A percentile compares a stretch with the other conserved stretches of the same genome.
Evolutionary conservation across 2,888 invertebrate species (phyloP).

Genomic region (Leptarthrus brevirostris): DNA sequence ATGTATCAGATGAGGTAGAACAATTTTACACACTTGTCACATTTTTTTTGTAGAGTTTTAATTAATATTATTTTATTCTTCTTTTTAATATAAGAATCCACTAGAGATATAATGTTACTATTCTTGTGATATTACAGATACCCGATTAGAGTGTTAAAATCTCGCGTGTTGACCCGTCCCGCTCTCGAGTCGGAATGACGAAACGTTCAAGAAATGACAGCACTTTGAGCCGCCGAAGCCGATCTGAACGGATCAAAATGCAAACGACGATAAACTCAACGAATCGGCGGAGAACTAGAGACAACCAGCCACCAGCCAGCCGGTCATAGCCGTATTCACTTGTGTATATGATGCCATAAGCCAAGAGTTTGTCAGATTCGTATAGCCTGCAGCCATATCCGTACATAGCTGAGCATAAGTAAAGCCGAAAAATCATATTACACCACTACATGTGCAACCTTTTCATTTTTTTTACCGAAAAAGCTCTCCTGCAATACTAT

Average conservation of each 20-base stretch:
- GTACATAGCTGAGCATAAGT: background rate
- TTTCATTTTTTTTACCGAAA: background rate
- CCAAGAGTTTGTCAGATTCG: no score
- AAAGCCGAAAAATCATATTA: background rate
- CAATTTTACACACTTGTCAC: slow-evolving; percentile 24
- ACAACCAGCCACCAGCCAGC: background rate
- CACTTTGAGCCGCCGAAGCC: slow-evolving; percentile 48
- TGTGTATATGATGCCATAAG: background rate
- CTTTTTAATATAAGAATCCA: background rate
- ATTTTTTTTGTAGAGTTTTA: slow-evolving; percentile 20
- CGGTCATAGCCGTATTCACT: slow-evolving; percentile 3
- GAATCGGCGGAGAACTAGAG: slow-evolving; percentile 9
- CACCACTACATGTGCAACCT: background rate
- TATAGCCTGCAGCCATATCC: no score
- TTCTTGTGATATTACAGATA: slow-evolving; percentile 22
- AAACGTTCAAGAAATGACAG: slow-evolving; percentile 57
- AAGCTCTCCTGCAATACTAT: background rate
- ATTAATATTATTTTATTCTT: background rate
- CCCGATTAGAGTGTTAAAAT: slow-evolving; percentile 27
- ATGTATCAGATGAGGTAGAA: slow-evolving; percentile 45
- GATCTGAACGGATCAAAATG: slow-evolving; percentile 35
- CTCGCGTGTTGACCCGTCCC: slow-evolving; percentile 59
- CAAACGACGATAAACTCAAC: slow-evolving; percentile 23
- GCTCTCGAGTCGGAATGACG: slow-evolving; percentile 60
- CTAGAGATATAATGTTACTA: background rate